A percentile compares a stretch with the other conserved stretches of the same genome.
phyloP scores from a whole-genome alignment of 2,113 vertebrate genomes.

The Clarias magur region DNA sequence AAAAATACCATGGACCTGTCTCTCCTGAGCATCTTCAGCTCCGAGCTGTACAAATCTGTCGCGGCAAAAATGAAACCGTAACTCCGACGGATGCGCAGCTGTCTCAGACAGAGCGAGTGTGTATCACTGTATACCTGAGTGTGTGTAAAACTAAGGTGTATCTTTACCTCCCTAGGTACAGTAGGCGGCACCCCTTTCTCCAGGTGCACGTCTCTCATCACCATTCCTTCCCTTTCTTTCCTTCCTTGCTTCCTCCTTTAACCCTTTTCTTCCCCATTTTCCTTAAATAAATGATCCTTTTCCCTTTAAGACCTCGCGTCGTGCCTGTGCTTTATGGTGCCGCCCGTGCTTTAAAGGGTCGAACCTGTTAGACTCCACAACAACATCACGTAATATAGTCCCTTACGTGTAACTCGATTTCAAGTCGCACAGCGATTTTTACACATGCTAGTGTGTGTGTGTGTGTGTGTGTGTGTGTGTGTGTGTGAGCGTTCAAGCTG shows the following conservation, averaged over 20 bases:
- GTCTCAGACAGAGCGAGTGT: constrained; percentile 60
- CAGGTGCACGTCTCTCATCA: too few relatives aligned
- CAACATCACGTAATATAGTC: not conserved
- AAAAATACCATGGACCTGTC: not conserved
- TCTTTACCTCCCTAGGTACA: constrained; percentile 35
- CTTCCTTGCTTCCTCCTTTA: too few relatives aligned
- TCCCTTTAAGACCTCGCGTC: too few relatives aligned
- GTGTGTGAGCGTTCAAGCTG: not conserved
- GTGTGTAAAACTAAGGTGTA: not conserved
- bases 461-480: constrained; percentile 11
- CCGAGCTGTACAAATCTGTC: constrained; percentile 46
- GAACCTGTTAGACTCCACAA: not conserved
- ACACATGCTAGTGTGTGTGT: not conserved
- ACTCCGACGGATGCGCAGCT: constrained; percentile 67
- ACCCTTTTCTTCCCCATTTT: too few relatives aligned
- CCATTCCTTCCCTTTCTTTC: too few relatives aligned
- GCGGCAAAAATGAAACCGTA: constrained; percentile 58
- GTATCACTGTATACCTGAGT: not conserved
- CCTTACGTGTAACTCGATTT: not conserved
- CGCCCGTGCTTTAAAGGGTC: too few relatives aligned
- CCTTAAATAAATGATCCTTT: too few relatives aligned
- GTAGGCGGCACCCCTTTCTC: too few relatives aligned
- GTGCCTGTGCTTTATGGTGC: too few relatives aligned
- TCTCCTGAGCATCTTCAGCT: constrained; percentile 41
- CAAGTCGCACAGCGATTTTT: not conserved